These are phyloP conservation scores for Venusia cambrica DNA, from an alignment of 2,888 invertebrate species.

Conservation along the genomic window DNA sequence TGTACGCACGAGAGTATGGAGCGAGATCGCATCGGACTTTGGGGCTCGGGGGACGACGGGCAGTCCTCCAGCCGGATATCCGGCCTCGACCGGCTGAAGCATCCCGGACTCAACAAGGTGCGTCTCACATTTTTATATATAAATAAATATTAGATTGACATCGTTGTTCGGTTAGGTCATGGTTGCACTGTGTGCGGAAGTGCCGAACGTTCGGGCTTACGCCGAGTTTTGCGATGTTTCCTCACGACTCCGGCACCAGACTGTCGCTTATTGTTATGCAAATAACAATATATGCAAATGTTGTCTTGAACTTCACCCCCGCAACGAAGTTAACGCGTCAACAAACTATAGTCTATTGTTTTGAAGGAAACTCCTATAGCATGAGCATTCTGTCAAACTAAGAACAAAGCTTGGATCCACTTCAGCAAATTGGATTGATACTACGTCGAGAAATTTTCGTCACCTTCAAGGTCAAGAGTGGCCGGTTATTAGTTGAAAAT, in stretches of 20 bases:
- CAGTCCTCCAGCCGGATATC: conserved; percentile 77
- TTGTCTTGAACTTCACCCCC: conserved; percentile 49
- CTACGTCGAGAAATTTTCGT: too few species aligned
- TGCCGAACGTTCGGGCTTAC: conserved; percentile 28
- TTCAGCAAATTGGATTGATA: too few species aligned
- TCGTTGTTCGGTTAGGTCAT: conserved; percentile 55
- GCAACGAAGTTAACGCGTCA: conserved; percentile 53
- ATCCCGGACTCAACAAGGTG: conserved; percentile 87
- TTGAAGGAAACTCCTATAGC: too few species aligned
- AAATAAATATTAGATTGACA: conserved; percentile 2
- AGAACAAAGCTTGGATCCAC: too few species aligned
- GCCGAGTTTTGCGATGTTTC: conserved; percentile 33
- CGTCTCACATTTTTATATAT: conserved; percentile 15
- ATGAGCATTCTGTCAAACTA: too few species aligned
- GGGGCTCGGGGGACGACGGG: conserved; percentile 82
- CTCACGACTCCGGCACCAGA: conserved; percentile 16
- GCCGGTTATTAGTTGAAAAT: too few species aligned
- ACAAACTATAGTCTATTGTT: conserved; percentile 42
- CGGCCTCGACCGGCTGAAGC: conserved; percentile 85
- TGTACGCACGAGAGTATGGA: conserved; percentile 69
- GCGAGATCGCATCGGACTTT: conserved; percentile 83
- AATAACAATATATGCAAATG: conserved; percentile 50
- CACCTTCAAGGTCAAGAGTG: too few species aligned
- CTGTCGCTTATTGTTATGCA: conserved; percentile 36
- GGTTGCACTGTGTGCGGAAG: conserved; percentile 51